A percentile compares a stretch with the other conserved stretches of the same genome.
These are phyloP conservation scores for Magallana gigas DNA, from an alignment of 1,140 invertebrate genomes.

Conservation along the genomic window DNA sequence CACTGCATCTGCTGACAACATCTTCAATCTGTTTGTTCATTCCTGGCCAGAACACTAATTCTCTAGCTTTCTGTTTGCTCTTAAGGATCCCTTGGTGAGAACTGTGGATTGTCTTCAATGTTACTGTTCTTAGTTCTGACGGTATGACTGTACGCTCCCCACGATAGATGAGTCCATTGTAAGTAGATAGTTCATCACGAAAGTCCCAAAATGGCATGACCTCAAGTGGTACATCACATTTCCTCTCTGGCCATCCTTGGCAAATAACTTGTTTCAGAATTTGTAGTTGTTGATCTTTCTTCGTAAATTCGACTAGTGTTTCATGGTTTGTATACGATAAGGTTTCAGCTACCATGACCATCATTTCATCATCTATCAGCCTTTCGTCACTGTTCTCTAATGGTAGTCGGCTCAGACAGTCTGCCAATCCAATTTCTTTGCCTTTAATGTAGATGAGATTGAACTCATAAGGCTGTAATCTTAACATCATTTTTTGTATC, in stretches of 20 bases:
- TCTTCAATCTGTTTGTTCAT: slow-evolving; percentile 79
- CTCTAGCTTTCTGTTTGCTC: slow-evolving; percentile 69
- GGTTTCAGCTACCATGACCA: slow-evolving; percentile 31
- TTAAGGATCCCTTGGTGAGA: slow-evolving; percentile 77
- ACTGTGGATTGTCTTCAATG: slow-evolving; percentile 77
- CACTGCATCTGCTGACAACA: slow-evolving; percentile 75
- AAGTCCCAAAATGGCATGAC: slow-evolving; percentile 68
- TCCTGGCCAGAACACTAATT: slow-evolving; percentile 79
- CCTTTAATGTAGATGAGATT: slow-evolving; percentile 56
- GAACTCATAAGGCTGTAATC: slow-evolving; percentile 61
- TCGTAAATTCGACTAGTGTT: neutral
- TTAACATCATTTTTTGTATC: slow-evolving; percentile 69
- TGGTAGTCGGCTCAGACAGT: slow-evolving; percentile 39
- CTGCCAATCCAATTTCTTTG: slow-evolving; percentile 9
- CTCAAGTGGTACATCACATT: slow-evolving; percentile 23
- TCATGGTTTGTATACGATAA: slow-evolving; percentile 38
- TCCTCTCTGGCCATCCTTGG: slow-evolving; percentile 44
- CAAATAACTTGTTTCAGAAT: slow-evolving; percentile 43
- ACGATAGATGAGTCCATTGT: slow-evolving; percentile 74
- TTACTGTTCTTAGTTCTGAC: slow-evolving; percentile 66
- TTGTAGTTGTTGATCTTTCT: slow-evolving; percentile 30
- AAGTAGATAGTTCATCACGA: slow-evolving; percentile 71
- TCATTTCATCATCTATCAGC: slow-evolving; percentile 37
- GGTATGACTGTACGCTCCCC: slow-evolving; percentile 73
- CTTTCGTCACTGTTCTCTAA: neutral